Evolutionary conservation across 2,888 invertebrate genomes (phyloP), one percentile per base, ranked within the genome.

Genomic region (Myopa testacea): DNA sequence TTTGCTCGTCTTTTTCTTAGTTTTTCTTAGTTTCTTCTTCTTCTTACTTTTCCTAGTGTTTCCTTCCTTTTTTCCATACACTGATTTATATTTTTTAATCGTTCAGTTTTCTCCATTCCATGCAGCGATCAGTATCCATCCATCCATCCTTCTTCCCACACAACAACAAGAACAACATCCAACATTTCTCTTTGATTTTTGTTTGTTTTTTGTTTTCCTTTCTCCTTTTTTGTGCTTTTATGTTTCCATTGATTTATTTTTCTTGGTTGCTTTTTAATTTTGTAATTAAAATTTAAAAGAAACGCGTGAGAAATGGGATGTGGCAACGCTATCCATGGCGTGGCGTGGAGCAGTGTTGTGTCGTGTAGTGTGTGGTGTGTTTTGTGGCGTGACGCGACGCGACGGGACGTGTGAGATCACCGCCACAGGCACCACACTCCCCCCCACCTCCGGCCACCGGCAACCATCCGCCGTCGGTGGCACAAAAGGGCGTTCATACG

Each of bases 241-340:
- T 60, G 19, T 71, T 71, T 45, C 34, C 70, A 34, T 52, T 10
- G 4, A 63, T 19, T 45, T 74, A 19, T 7, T 69, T 60, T 2
- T 52, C 12, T 50, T 34, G 69, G 45, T 71, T 71, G 38, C 37
- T 40, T 68, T 58, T 40, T 68, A 75, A 71, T 71, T 63, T 77
- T n/a, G 71, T 71, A 65, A 77, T 71, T 77, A 77, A 76, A 77
- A 72, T 58, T 38, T 67, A 45, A 52, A 62, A 72, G 68, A 68
- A 75, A 37, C 74, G 69, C 74, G 78, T 74, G 78, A 69, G 74
- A 78, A 78, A 74, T 78, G 69, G 78, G 78, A 58, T 74, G 78
- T 69, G 68, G 78, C 74, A 78, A 74, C 69, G 60, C 55, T 10
- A 40, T 37, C 37, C 10, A 38, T 65, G 52, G 69, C 69, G 19